These are phyloP conservation scores for Uloborus diversus DNA, from an alignment of 1,140 invertebrate genomes.

Conservation along the genomic window DNA sequence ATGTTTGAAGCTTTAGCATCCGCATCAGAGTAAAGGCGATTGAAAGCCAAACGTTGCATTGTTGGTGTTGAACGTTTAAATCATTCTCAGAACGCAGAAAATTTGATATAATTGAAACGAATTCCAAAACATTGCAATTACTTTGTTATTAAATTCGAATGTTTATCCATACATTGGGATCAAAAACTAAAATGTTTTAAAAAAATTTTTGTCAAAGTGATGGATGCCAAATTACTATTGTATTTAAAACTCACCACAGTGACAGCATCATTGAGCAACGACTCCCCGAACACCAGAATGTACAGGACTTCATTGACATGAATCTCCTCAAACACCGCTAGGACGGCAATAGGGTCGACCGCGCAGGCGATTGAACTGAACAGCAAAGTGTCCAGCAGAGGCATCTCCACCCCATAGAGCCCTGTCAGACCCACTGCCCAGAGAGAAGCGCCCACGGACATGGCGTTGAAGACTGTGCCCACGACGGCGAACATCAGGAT, in stretches of 20 bases:
- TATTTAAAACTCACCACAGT: conserved; percentile 78
- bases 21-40: too few species aligned
- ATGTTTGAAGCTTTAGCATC: too few species aligned
- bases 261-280: conserved; percentile 95
- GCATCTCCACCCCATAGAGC: conserved; percentile 79
- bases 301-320: conserved; percentile 99
- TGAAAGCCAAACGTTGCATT: too few species aligned
- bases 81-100: too few species aligned
- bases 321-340: conserved; percentile 99
- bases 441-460: conserved; percentile 89
- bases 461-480: conserved; percentile 95
- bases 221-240: too few species aligned
- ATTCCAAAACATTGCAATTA: too few species aligned
- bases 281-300: conserved; percentile 99
- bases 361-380: conserved; percentile 96
- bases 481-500: conserved; percentile 95
- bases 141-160: too few species aligned
- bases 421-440: conserved; percentile 86
- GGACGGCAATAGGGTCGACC: conserved; percentile 96
- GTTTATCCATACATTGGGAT: too few species aligned
- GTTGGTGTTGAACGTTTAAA: too few species aligned
- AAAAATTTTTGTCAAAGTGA: too few species aligned
- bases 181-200: too few species aligned
- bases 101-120: too few species aligned
- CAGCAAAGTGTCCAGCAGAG: conserved; percentile 86